These are phyloP conservation scores for Eremobia ochroleuca DNA, from an alignment of 2,888 invertebrate species.

Conservation along the genomic window DNA sequence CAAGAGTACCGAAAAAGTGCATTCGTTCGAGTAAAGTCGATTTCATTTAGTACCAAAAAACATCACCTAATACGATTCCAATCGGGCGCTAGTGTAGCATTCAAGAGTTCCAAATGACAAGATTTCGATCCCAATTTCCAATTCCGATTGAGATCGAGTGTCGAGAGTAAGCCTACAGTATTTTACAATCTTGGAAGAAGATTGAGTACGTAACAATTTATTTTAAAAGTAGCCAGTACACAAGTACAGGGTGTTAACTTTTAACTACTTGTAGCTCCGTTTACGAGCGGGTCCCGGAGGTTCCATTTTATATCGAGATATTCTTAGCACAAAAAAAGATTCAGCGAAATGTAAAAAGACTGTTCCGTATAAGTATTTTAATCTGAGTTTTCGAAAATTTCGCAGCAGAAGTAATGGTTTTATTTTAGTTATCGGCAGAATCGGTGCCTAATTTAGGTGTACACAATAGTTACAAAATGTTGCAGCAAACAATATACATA, in stretches of 20 bases:
- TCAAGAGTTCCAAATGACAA: too few species aligned
- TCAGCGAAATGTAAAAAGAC: neutral
- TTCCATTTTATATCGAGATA: slow-evolving; percentile 48
- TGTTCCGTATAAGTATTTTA: slow-evolving; percentile 14
- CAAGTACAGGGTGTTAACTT: slow-evolving; percentile 49
- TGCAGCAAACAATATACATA: neutral
- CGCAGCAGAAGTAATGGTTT: neutral
- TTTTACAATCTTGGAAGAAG: slow-evolving; percentile 40
- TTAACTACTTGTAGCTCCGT: slow-evolving; percentile 53
- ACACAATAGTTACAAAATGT: neutral
- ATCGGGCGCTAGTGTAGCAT: too few species aligned
- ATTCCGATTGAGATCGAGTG: too few species aligned
- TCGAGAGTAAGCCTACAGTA: too few species aligned
- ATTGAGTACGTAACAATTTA: slow-evolving; percentile 46
- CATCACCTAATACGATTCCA: too few species aligned
- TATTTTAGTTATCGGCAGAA: neutral
- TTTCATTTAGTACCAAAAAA: too few species aligned
- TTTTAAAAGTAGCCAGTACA: slow-evolving; percentile 40
- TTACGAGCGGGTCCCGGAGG: slow-evolving; percentile 49
- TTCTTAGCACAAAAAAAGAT: slow-evolving; percentile 26
- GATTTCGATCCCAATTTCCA: too few species aligned
- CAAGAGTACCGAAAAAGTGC: too few species aligned
- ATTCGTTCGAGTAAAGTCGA: too few species aligned
- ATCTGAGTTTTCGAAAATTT: neutral
- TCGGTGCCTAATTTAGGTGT: neutral